Percentiles rank a stretch among this genome's conserved stretches.
These are phyloP conservation scores for Crepidodera aurea DNA, from an alignment of 2,888 invertebrate genomes.

Conservation along the genomic window DNA sequence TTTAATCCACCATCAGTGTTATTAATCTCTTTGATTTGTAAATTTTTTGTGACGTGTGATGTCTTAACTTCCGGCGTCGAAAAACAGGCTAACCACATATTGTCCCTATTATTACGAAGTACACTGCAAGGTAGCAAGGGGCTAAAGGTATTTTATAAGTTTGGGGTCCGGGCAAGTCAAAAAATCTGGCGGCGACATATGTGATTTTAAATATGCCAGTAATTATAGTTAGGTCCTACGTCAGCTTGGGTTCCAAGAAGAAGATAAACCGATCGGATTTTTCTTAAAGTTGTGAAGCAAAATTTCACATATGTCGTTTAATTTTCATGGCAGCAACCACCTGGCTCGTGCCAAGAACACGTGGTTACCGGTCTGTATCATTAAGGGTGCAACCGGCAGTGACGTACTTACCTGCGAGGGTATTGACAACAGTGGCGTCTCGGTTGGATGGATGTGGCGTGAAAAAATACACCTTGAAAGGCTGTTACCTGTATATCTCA, in stretches of 20 bases:
- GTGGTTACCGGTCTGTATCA: constrained; percentile 55
- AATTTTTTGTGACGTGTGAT: no score
- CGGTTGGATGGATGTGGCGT: constrained; percentile 18
- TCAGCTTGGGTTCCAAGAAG: constrained; percentile 38
- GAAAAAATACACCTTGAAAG: constrained; percentile 9
- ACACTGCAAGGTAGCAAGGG: no score
- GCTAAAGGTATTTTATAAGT: not conserved
- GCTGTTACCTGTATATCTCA: not conserved
- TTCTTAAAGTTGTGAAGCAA: constrained; percentile 46
- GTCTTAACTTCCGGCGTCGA: no score
- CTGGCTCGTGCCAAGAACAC: constrained; percentile 59
- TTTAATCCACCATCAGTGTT: no score
- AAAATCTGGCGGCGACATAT: constrained; percentile 44
- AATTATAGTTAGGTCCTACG: constrained; percentile 42
- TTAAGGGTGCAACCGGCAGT: constrained; percentile 39
- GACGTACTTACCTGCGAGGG: constrained; percentile 33
- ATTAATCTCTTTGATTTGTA: no score
- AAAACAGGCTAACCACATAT: no score
- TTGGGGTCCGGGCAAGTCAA: constrained; percentile 13
- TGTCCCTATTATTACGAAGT: no score
- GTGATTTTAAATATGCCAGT: constrained; percentile 43
- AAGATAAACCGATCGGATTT: constrained; percentile 42
- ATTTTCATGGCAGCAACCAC: constrained; percentile 57
- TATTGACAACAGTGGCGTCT: constrained; percentile 22
- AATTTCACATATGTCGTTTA: constrained; percentile 58